These are phyloP conservation scores for Chironomus riparius DNA, from an alignment of 2,888 invertebrate genomes.

Conservation along the genomic window DNA sequence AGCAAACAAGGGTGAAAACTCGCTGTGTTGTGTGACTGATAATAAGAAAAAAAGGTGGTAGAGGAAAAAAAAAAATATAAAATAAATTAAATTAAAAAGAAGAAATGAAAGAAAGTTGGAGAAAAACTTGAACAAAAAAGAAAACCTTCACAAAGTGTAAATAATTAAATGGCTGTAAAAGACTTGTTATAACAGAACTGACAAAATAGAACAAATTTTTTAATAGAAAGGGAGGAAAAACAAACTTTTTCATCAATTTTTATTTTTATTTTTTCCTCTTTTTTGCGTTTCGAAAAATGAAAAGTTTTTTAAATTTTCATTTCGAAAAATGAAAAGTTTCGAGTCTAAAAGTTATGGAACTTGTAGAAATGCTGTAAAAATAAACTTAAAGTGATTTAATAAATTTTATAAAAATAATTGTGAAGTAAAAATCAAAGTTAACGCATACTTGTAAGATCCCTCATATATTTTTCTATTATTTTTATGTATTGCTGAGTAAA, in stretches of 20 bases:
- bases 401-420: too few relatives aligned
- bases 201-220: neutral
- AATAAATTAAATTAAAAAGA: neutral
- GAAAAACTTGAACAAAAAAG: neutral
- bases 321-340: too few relatives aligned
- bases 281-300: neutral
- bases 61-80: neutral
- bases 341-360: too few relatives aligned
- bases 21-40: conserved; percentile 19
- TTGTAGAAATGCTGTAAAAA: too few relatives aligned
- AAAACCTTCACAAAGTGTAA: neutral
- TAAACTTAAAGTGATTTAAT: too few relatives aligned
- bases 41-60: neutral
- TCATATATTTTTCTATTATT: too few relatives aligned
- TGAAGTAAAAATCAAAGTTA: too few relatives aligned
- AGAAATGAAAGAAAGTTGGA: neutral
- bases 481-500: too few relatives aligned
- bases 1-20: conserved; percentile 27
- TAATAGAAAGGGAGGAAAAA: neutral
- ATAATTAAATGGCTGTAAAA: conserved; percentile 19
- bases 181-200: neutral
- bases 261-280: neutral
- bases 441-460: too few relatives aligned
- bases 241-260: neutral
- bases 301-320: too few relatives aligned